Evolutionary conservation across 2,888 invertebrate genomes (phyloP).

Genomic region (Sminthurides aquaticus): DNA sequence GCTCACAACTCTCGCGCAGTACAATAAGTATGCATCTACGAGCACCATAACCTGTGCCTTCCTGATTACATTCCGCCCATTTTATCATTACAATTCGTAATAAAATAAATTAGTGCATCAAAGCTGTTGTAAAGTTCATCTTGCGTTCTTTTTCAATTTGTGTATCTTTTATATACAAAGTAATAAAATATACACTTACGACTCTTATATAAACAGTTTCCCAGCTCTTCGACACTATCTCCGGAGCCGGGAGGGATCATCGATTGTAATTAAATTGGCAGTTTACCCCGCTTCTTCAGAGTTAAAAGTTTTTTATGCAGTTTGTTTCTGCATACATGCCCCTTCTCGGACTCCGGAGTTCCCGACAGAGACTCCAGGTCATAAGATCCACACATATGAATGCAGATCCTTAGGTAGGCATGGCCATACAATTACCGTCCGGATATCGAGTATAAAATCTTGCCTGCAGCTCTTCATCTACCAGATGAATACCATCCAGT

Average conservation of each 20-base stretch:
- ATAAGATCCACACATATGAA: constrained; percentile 14
- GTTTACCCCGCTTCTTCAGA: no score
- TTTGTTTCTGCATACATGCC: no score
- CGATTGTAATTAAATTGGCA: no score
- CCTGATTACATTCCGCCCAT: constrained; percentile 22
- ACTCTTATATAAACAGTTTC: constrained; percentile 11
- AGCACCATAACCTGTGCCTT: constrained; percentile 18
- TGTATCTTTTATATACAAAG: constrained; percentile 28
- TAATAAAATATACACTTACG: constrained; percentile 20
- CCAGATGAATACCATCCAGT: constrained; percentile 84
- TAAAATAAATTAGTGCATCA: neutral
- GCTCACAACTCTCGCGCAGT: no score
- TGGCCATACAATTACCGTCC: constrained; percentile 66
- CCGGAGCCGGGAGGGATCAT: no score
- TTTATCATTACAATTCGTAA: constrained; percentile 16
- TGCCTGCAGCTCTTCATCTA: constrained; percentile 83
- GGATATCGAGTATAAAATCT: constrained; percentile 88
- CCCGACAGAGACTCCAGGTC: no score
- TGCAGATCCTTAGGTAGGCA: constrained; percentile 39
- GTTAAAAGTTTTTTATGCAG: no score
- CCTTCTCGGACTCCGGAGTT: no score
- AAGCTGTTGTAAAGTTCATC: constrained; percentile 23
- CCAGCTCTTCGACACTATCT: no score
- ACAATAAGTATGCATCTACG: no score
- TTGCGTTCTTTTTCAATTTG: constrained; percentile 29